These are phyloP conservation scores for Daubentonia madagascariensis DNA, from an alignment of 2,113 vertebrate genomes.

Conservation along the genomic window DNA sequence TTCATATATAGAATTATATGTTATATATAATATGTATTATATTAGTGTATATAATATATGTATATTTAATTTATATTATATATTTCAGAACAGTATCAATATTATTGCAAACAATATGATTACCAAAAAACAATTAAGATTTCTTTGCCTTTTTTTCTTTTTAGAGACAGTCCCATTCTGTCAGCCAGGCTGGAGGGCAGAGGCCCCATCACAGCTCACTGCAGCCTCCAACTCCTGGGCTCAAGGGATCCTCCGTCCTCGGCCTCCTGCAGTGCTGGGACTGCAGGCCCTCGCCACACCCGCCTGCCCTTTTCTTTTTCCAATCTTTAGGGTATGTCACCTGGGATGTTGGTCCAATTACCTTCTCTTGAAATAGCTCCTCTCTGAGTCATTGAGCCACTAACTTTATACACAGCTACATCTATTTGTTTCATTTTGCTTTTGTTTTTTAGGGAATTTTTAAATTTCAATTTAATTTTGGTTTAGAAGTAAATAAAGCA, in stretches of 20 bases:
- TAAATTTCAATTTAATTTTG: not conserved
- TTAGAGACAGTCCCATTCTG: not conserved
- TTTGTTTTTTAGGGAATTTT: not conserved
- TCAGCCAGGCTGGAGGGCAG: not conserved
- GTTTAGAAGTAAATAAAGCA: not conserved
- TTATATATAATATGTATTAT: not conserved
- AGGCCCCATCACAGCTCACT: not conserved
- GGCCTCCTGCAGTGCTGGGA: not conserved
- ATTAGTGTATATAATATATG: too few relatives aligned
- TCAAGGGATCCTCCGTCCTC: not conserved
- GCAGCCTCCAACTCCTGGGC: not conserved
- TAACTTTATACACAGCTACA: not conserved
- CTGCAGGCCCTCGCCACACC: not conserved
- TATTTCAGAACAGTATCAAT: not conserved
- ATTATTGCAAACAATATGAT: not conserved
- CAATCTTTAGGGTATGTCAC: not conserved
- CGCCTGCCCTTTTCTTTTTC: not conserved
- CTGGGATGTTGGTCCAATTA: not conserved
- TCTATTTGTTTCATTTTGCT: not conserved
- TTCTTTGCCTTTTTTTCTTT: too few relatives aligned
- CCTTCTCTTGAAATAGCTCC: not conserved
- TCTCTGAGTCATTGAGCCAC: not conserved
- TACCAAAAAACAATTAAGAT: not conserved
- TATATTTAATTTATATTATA: not conserved
- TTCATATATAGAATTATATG: not conserved